These are phyloP conservation scores for Candidula unifasciata DNA, from an alignment of 2,888 invertebrate genomes.

Conservation along the genomic window DNA sequence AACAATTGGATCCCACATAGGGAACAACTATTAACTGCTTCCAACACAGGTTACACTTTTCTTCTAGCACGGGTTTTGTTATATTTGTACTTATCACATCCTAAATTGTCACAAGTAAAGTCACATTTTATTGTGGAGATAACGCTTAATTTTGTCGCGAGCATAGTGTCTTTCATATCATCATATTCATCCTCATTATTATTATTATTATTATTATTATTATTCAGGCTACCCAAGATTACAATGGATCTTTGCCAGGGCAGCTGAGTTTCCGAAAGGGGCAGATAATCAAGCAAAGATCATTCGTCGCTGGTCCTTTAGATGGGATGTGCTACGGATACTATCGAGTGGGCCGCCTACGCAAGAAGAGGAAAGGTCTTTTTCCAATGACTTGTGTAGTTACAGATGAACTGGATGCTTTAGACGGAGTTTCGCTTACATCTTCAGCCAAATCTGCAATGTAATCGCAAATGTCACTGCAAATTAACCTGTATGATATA, in stretches of 20 bases:
- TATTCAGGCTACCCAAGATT: conserved; percentile 35
- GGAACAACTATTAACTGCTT: no score
- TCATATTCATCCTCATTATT: background rate
- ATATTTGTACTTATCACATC: background rate
- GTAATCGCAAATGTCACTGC: background rate
- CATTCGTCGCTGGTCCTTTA: background rate
- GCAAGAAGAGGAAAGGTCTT: conserved; percentile 44
- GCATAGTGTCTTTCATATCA: background rate
- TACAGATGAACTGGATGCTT: background rate
- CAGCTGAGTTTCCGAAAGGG: conserved; percentile 46
- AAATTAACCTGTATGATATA: no score
- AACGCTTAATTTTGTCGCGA: no score
- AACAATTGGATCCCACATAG: no score
- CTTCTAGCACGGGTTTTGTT: background rate
- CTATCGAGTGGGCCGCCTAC: conserved; percentile 41
- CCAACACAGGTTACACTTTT: no score
- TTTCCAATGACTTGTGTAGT: conserved; percentile 39
- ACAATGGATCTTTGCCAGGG: conserved; percentile 39
- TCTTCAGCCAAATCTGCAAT: background rate
- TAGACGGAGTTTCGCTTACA: background rate
- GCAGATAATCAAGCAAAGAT: conserved; percentile 45
- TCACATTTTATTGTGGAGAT: no score
- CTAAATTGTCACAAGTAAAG: no score
- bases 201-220: background rate
- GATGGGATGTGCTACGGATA: conserved; percentile 45